Evolutionary conservation across 2,888 invertebrate genomes (phyloP), one percentile per base, ranked within the genome.

Genomic region (Cheilosia soror): DNA sequence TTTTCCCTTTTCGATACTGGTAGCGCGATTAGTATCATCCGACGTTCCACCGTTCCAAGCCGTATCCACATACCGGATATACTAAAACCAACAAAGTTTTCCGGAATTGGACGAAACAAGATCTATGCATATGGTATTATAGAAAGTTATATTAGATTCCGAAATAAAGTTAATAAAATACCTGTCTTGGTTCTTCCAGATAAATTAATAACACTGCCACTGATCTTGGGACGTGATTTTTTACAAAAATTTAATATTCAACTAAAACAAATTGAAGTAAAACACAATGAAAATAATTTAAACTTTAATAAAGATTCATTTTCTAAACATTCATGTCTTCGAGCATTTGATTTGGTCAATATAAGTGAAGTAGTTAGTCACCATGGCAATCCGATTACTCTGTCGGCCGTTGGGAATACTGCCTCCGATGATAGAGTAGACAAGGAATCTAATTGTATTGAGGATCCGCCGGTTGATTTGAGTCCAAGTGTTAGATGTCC

Each of bases 1-100:
- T 33, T 33, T 29, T 65, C 51, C 25, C 11, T 65, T 6, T 65
- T 65, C 49, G 65, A 65, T 47, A 65, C 65, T 25, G 33, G 65
- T 20, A 51, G 49, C 51, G 65, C 49, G 5, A 65, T 65, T 65
- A 65, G 20, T 25, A 5, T 49, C 7, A 33, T 51, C 5, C 13
- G 6, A n/a, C 7, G 5, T 15, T 62, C 62, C 4, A 15, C 29
- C 1, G 13, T 62, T 29, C 62, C 44, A 62, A 40, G 25, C 5
- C n/a, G 27, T n/a, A 11, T 40, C 11, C 11, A 33, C 11, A 9
- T 40, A 9, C n/a, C 42, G 1, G n/a, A 68, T 7, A 27, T 29
- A 25, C 31, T 53, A 11, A 68, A 68, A 29, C 53, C 37, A 15
- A 68, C 68, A 7, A 51, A 53, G 68, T 53, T 13, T 53, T 37